Evolutionary conservation across 53 echinoderm and acorn worm species (phyloP), one percentile per base, ranked within the genome.

Genomic region (Echinarachnius parma): DNA sequence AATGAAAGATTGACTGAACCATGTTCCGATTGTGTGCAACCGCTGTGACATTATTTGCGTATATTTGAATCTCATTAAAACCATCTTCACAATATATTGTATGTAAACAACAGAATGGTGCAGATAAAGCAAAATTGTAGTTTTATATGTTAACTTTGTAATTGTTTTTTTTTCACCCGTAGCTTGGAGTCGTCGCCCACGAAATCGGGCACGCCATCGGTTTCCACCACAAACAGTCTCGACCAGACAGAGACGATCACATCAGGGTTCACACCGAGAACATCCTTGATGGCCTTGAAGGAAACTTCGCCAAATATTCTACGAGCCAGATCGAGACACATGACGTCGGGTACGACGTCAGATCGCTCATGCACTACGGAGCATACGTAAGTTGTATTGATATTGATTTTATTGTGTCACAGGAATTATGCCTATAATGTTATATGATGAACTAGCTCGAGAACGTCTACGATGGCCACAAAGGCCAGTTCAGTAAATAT

Each of bases 211-310:
- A 93, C 59, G 83, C 80, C 49, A 72, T 93, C 37, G 93, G 93
- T 0, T 93, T 93, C 77, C 86, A 86, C 78, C 93, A 93, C 81
- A 89, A 93, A 59, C 93, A 93, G 46, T 90, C 83, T 74, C 89
- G 93, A 33, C 93, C 89, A 53, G 93, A 93, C 67, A 66, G 93
- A 46, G 86, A 93, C 46, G 66, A 86, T 14, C 75, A 79, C 81
- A 81, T 93, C 56, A 80, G 71, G 3, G 66, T 93, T 10, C 50
- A 68, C 55, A 48, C 66, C 9, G 75, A 75, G 1, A 93, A 93
- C 74, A 52, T 93, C 34, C 45, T 49, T 1, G 18, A 34, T 3
- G 67, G 80, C 4, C 77, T 52, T 2, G 58, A 58, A 26, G 46
- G 46, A 33, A 83, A 93, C 34, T 91, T 86, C 54, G 45, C 18